Evolutionary conservation across 1,140 invertebrate species (phyloP), one percentile per base, ranked within the genome.

Genomic region (Hestina assimilis): DNA sequence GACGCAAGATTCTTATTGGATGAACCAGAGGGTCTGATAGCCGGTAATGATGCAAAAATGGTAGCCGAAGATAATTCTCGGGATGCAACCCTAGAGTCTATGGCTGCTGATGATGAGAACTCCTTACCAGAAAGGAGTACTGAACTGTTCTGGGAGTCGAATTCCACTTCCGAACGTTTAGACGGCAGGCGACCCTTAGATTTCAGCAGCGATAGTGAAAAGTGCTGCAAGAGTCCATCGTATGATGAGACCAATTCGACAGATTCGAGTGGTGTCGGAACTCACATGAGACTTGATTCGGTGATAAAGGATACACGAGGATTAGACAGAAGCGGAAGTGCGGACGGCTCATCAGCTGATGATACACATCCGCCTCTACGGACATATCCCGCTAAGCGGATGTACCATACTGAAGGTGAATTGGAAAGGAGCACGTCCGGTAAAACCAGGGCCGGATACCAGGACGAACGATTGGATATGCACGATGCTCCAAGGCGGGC

Each of bases 141-240:
- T 1, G 87, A 89, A 52, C 55, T 89, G 11, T 89, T 88, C 50
- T 89, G 89, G 89, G 87, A 89, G 43, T 83, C 84, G 0, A 87
- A 83, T 28, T 85, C 84, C 0, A 70, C 79, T 1, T 84, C 79
- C 0, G 83, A 84, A 41, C 71, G 83, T n/a, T 80, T 75, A 0
- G 82, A 87, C 12, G 61, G 77, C 29, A 64, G 76, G 1, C 60
- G 86, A 8, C 79, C 78, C 0, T 43, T 89, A 7, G 87, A 89
- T 55, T 89, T 87, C 35, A 89, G 86, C 41, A 87, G 81, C 41
- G 89, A 89, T 59, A 89, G 84, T 53, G 87, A 89, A 46, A 89
- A 89, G 38, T 89, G 87, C 48, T 89, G 86, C 58, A 89, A 89
- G 54, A 89, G 88, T 53, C 88, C 86, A 3, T 75, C 77, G 0